Evolutionary conservation across 2,113 vertebrate species (phyloP), one percentile per base, ranked within the genome.

Genomic region (Lichenostomus cassidix): DNA sequence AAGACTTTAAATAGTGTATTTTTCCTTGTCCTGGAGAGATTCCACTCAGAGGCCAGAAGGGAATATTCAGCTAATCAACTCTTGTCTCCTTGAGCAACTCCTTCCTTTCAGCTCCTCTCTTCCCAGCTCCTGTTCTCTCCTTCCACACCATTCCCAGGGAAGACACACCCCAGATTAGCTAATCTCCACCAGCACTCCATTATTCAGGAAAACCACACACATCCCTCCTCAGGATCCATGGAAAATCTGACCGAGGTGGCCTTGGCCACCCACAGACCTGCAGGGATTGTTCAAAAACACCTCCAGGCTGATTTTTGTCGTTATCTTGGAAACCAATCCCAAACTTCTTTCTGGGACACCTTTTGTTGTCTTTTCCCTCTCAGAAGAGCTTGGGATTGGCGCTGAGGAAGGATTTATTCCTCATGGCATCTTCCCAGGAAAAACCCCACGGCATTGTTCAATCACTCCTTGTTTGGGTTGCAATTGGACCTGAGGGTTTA

Each of bases 171-270:
- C 3, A 69, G 86, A 84, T 92, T 71, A 78, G 39, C 94, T 92
- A 56, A 94, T 93, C 83, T 2, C 18, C 46, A 17, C 87, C 82
- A 29, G 37, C 33, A 44, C 78, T 56, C 91, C 35, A 19, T 89
- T 74, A 29, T 90, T 74, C 80, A 84, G 67, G 58, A 8, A 90
- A 94, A 82, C 67, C 83, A 55, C 84, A 39, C 71, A 17, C 42
- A 15, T 12, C 15, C 21, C 60, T 1, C 7, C 28, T 70, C 44
- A n/a, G 64, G 41, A 75, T 83, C 87, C 75, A 10, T 92, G 95
- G 95, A 95, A 95, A 96, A 10, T 92, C 86, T 96, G 92, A 88
- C 68, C 3, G 0, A 56, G 89, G 52, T 73, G 69, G 12, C 58
- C 27, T 3, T 3, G 28, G 56, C 87, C 84, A 95, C 62, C 82